Base-by-base conservation (phyloP, 2,797 vertebrate genomes). In the Otolemur crassicaudatus region DNA sequence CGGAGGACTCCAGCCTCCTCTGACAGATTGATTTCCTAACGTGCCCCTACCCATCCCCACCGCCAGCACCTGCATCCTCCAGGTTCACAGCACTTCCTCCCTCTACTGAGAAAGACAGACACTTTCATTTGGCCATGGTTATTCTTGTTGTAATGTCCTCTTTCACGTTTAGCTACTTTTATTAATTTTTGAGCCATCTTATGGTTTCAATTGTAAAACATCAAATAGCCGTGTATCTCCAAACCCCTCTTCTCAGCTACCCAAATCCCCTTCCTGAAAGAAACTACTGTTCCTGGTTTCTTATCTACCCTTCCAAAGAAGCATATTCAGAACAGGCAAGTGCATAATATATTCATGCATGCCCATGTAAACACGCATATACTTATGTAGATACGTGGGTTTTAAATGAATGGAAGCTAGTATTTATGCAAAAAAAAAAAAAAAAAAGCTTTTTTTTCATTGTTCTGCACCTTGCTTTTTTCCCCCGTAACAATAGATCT, bases 11-110 rank as follows among this genome's bases (percentile, higher is more conserved):
- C 1, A 0, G 73, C 72, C 37, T 46, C 61, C 27, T 12, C 22
- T 6, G 34, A 56, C 53, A 27, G 43, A 23, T 6, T n/a, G 23
- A 14, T 11, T 58, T 27, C 31, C 75, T 31, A 10, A 9, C 0
- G 0, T 0, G 0, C 14, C 13, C 40, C 91, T 86, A 43, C 4
- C 65, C n/a, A 11, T 31, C 14, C 10, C 67, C 16, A 0, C 40
- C 4, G 12, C 49, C 16, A 1, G 34, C 14, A 6, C 7, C 0
- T 1, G 0, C 4, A 0, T 49, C 27, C 37, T 40, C 25, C 29
- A 37, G 73, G 20, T 3, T 60, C 34, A 22, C 0, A 7, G 37
- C 8, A 7, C 49, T 40, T 12, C 0, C 10, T 8, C 14, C 29
- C 73, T 90, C 73, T 53, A 0, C 60, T 6, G 27, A 69, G 25